phyloP scores from a whole-genome alignment of 2,888 invertebrate genomes.

The Callosobruchus maculatus region DNA sequence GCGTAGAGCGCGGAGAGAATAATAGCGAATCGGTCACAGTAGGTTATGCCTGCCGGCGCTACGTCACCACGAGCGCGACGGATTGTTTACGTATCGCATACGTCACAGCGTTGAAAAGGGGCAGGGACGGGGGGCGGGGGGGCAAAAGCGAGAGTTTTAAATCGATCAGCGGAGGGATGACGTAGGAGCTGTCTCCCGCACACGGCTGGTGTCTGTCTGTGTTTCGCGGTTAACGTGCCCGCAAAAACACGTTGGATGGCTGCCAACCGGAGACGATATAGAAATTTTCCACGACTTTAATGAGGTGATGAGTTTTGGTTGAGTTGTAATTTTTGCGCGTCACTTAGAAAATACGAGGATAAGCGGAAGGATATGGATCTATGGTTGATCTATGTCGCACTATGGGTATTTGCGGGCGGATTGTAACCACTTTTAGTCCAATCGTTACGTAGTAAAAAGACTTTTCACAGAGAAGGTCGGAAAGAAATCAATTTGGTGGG shows the following conservation, averaged over 20 bases:
- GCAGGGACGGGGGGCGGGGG: not conserved
- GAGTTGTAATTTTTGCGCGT: not conserved
- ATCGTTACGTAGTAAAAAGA: too few relatives aligned
- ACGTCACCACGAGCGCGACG: not conserved
- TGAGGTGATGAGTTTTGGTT: not conserved
- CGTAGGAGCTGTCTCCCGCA: not conserved
- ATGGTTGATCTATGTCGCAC: too few relatives aligned
- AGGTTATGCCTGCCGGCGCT: not conserved
- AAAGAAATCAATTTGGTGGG: too few relatives aligned
- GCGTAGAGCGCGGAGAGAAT: not conserved
- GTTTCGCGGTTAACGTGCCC: not conserved
- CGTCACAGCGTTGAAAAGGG: not conserved
- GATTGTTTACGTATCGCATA: not conserved
- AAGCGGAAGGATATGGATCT: too few relatives aligned
- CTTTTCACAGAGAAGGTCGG: too few relatives aligned
- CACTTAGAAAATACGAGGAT: too few relatives aligned
- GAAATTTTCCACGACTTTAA: not conserved
- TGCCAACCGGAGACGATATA: not conserved
- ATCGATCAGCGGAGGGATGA: not conserved
- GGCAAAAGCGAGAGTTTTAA: not conserved
- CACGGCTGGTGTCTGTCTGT: not conserved
- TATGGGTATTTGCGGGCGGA: too few relatives aligned
- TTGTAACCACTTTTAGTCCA: too few relatives aligned
- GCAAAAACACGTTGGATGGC: not conserved
- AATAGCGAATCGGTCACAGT: not conserved